Percentiles rank a stretch among this genome's conserved stretches.
These are phyloP conservation scores for Columba guinea DNA, from an alignment of 2,797 vertebrate genomes.

Conservation along the genomic window DNA sequence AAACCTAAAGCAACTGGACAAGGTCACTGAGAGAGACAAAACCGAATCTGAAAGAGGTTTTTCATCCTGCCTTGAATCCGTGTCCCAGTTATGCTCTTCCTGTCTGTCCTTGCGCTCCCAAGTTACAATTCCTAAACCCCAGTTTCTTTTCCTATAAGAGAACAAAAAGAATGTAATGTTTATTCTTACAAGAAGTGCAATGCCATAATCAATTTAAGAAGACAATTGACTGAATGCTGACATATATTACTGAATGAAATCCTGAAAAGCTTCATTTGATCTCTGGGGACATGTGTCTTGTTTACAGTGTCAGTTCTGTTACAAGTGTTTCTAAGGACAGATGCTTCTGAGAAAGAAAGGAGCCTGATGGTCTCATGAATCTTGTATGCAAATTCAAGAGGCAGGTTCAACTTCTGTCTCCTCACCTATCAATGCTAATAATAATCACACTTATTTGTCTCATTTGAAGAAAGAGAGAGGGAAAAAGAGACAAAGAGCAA, in stretches of 20 bases:
- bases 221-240: constrained; percentile 8
- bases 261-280: background rate
- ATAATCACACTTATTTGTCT: background rate
- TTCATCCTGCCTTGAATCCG: background rate
- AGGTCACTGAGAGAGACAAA: background rate
- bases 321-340: constrained; percentile 3
- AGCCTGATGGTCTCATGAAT: background rate
- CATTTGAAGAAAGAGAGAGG: background rate
- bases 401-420: background rate
- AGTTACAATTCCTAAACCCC: background rate
- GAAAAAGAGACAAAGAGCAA: background rate
- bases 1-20: background rate
- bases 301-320: background rate
- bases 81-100: background rate
- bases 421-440: background rate
- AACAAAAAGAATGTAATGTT: background rate
- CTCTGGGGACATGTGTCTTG: background rate
- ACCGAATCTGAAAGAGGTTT: background rate
- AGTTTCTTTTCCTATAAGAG: background rate
- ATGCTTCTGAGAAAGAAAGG: background rate
- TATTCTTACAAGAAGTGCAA: background rate
- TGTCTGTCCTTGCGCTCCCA: background rate
- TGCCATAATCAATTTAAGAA: background rate
- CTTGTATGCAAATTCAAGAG: background rate
- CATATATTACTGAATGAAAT: background rate